Conservation (phyloP, 1,140 invertebrate genomes). For the Plodia interpunctella region DNA sequence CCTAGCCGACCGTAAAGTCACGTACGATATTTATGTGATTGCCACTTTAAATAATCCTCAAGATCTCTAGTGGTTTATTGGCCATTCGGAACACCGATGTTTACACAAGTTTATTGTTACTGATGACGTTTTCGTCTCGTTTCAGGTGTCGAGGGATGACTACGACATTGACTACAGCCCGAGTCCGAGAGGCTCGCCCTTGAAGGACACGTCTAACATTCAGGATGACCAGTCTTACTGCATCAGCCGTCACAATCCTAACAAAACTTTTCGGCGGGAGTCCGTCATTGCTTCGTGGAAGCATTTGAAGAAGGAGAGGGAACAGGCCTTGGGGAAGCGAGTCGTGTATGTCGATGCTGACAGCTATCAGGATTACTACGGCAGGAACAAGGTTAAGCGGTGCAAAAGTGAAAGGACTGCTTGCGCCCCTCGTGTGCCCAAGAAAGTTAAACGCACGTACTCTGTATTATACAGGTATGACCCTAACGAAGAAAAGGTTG, state of each 20-base stretch:
- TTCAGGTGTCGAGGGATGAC: constrained; percentile 68
- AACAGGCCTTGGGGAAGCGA: constrained; percentile 61
- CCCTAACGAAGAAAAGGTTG: constrained; percentile 61
- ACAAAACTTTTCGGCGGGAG: constrained; percentile 66
- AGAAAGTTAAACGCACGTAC: constrained; percentile 69
- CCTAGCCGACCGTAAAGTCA: constrained; percentile 36
- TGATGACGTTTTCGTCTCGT: constrained; percentile 31
- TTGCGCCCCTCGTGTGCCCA: constrained; percentile 38
- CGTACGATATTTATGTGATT: constrained; percentile 50
- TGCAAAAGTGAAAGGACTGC: constrained; percentile 65
- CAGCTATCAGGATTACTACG: constrained; percentile 65
- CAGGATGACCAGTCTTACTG: constrained; percentile 59
- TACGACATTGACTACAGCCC: constrained; percentile 66
- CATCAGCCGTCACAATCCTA: constrained; percentile 68
- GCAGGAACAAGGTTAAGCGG: constrained; percentile 64
- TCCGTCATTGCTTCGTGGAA: constrained; percentile 70
- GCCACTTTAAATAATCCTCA: constrained; percentile 49
- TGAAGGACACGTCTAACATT: constrained; percentile 70
- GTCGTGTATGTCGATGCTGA: constrained; percentile 61
- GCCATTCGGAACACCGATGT: constrained; percentile 19
- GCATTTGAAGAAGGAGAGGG: constrained; percentile 66
- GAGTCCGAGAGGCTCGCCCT: constrained; percentile 58
- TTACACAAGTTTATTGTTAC: constrained; percentile 11
- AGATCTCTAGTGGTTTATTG: constrained; percentile 37
- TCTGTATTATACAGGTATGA: constrained; percentile 70